Base-by-base conservation (phyloP, 2,797 vertebrate species). In the Fringilla coelebs region DNA sequence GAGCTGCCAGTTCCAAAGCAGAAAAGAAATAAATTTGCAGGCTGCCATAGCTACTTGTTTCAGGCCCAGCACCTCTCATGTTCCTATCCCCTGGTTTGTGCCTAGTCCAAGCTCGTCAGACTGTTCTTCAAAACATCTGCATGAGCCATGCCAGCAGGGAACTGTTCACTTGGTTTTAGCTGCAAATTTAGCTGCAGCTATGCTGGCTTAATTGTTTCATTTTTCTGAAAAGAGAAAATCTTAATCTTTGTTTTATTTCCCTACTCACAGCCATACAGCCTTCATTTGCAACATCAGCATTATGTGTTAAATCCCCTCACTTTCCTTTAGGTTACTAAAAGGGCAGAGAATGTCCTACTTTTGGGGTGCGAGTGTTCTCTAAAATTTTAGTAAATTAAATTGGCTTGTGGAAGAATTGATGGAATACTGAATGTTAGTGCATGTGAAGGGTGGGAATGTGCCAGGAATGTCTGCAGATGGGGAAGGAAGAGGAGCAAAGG, bases 1-100 rank as follows among this genome's bases (percentile, higher is more conserved):
- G 32, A 89, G 38, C 11, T 89, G 14, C 22, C 29, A 60, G 26
- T 41, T 75, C 16, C 54, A 81, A 74, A 77, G 32, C 21, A 71
- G n/a, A 6, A 45, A 96, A 84, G 58, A 78, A 86, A 63, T 55
- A 71, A 40, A 90, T 51, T 14, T 78, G 19, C n/a, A 85, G 19
- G 19, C 17, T 72, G 20, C 22, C 22, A 7, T 16, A 81, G 63
- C 38, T 60, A 36, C 17, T 66, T 60, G 4, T 21, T 75, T 68
- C 55, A 71, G 2, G 6, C 12, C 32, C 25, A 67, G 61, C 5
- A 31, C 21, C n/a, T 49, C 9, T 24, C 31, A 26, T n/a, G 32
- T n/a, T 80, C 65, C 13, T 66, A 51, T 43, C 26, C 15, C 40
- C 77, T 74, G 13, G 5, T 5, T 74, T 60, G 28, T 74, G 40